Conservation (phyloP, 2,888 invertebrate genomes). For the Trichopria drosophilae region DNA sequence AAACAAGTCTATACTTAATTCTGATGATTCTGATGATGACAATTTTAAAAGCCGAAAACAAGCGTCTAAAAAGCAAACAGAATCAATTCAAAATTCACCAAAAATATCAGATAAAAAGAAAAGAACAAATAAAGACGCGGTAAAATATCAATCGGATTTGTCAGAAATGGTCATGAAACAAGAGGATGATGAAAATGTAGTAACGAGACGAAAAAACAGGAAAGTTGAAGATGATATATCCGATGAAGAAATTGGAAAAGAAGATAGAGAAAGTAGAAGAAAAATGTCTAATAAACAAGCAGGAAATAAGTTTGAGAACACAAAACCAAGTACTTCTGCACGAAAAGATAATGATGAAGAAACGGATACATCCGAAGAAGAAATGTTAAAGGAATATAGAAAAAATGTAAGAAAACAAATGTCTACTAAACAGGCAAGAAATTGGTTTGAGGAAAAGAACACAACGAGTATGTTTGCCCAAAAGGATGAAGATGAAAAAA, state of each 20-base stretch:
- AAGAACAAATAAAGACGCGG: constrained; percentile 2
- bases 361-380: neutral
- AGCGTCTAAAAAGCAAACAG: too few relatives aligned
- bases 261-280: constrained; percentile 10
- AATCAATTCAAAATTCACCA: constrained; percentile 9
- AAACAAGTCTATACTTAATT: too few relatives aligned
- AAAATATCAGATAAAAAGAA: neutral
- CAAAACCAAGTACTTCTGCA: too few relatives aligned
- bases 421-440: neutral
- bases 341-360: neutral
- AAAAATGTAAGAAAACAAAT: neutral
- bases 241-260: constrained; percentile 1
- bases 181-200: neutral
- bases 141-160: neutral
- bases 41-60: too few relatives aligned
- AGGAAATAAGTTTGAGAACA: too few relatives aligned
- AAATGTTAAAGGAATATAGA: neutral
- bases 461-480: neutral
- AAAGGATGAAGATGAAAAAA: neutral
- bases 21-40: too few relatives aligned
- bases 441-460: neutral
- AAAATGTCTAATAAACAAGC: too few relatives aligned
- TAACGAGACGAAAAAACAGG: too few relatives aligned
- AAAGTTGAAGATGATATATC: neutral
- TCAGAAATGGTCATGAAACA: neutral